A percentile compares a stretch with the other conserved stretches of the same genome.
phyloP scores from a whole-genome alignment of 1,140 invertebrate genomes.

The Platyura marginata region DNA sequence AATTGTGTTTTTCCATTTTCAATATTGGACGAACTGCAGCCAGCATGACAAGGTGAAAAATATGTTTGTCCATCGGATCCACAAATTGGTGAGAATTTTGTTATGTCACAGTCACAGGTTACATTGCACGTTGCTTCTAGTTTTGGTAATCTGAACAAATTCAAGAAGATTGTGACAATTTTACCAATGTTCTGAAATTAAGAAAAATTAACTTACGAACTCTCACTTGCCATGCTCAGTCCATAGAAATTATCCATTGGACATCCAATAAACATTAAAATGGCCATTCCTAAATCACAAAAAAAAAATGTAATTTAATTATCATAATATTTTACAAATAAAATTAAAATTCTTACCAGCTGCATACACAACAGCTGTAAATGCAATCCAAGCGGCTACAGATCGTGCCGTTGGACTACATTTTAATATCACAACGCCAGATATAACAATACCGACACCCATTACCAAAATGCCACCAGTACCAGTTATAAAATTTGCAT shows the following conservation, averaged over 20 bases:
- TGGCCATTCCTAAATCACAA: conserved; percentile 53
- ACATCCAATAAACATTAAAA: conserved; percentile 77
- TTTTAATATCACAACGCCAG: conserved; percentile 66
- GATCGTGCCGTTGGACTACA: conserved; percentile 66
- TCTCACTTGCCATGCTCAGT: conserved; percentile 18
- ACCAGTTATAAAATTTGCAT: conserved; percentile 80
- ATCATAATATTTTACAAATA: too few relatives aligned
- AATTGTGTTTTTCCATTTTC: conserved; percentile 48
- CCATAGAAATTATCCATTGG: conserved; percentile 67
- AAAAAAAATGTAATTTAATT: neutral
- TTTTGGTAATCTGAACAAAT: neutral
- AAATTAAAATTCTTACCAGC: conserved; percentile 14
- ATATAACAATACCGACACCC: conserved; percentile 75
- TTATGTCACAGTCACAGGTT: conserved; percentile 49
- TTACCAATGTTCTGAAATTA: neutral
- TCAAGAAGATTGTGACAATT: too few relatives aligned
- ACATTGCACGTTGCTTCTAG: conserved; percentile 43
- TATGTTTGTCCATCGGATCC: conserved; percentile 62
- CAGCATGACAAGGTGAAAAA: conserved; percentile 76
- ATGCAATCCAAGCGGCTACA: conserved; percentile 79
- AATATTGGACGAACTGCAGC: conserved; percentile 48
- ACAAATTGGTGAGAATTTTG: conserved; percentile 67
- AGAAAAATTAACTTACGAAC: neutral
- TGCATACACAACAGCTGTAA: conserved; percentile 71
- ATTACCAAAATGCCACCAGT: conserved; percentile 82